Conservation (phyloP, 2,797 vertebrate genomes). For the Neopelma chrysocephalum region DNA sequence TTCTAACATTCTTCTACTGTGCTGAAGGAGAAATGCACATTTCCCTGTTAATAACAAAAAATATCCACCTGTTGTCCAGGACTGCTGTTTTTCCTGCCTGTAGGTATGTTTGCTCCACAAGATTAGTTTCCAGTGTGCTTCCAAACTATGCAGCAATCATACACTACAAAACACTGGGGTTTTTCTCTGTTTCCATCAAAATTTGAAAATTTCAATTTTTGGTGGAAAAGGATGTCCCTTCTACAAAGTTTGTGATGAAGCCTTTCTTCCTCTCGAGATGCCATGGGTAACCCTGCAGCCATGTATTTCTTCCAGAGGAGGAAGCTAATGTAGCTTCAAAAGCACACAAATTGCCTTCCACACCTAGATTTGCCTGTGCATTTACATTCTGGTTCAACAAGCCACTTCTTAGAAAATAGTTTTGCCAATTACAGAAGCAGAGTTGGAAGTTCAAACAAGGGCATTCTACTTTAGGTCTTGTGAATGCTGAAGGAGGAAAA, state of each 20-base stretch:
- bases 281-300: not conserved
- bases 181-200: not conserved
- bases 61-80: not conserved
- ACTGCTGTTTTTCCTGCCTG: not conserved
- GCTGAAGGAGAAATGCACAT: not conserved
- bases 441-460: not conserved
- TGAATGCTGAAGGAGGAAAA: not conserved
- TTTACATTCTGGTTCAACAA: not conserved
- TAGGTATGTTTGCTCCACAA: not conserved
- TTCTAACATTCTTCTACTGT: not conserved
- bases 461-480: not conserved
- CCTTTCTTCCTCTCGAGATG: not conserved
- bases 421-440: not conserved
- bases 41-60: not conserved
- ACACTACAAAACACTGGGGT: rapidly evolving
- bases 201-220: not conserved
- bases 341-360: not conserved
- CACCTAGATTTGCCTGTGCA: not conserved
- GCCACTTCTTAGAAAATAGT: not conserved
- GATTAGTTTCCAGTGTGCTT: not conserved
- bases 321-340: not conserved
- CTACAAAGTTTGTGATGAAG: not conserved
- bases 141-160: not conserved
- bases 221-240: not conserved
- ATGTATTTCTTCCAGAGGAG: not conserved